Evolutionary conservation across 2,797 vertebrate genomes (phyloP).

Genomic region (Chrosomus eos): DNA sequence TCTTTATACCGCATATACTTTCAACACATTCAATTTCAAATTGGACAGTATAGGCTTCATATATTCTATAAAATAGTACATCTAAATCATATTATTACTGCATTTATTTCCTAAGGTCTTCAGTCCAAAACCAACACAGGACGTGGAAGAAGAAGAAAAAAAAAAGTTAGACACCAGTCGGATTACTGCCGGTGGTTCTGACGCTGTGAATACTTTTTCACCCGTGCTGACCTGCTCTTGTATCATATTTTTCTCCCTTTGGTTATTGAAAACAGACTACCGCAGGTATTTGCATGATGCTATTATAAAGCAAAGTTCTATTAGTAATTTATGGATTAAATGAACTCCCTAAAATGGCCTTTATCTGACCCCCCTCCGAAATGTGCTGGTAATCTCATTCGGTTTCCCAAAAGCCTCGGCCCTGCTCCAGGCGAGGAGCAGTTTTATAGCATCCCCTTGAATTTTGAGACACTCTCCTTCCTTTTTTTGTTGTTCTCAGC

Average conservation of each 20-base stretch:
- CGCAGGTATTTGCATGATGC: slow-evolving; percentile 46
- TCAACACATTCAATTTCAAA: slow-evolving; percentile 56
- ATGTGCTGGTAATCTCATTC: slow-evolving; percentile 60
- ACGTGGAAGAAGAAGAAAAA: neutral
- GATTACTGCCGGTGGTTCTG: slow-evolving; percentile 35
- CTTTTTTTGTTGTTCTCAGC: slow-evolving; percentile 43
- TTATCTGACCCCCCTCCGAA: slow-evolving; percentile 52
- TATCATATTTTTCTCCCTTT: slow-evolving; percentile 44
- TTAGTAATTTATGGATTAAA: slow-evolving; percentile 61
- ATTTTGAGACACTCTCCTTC: slow-evolving; percentile 48
- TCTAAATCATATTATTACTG: slow-evolving; percentile 56
- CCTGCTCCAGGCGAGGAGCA: slow-evolving; percentile 39
- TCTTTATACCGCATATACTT: slow-evolving; percentile 50
- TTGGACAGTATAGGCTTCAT: slow-evolving; percentile 58
- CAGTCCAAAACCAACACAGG: slow-evolving; percentile 58
- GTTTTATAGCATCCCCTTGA: slow-evolving; percentile 60
- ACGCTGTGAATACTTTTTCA: slow-evolving; percentile 41
- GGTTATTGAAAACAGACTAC: slow-evolving; percentile 54
- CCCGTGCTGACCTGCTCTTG: slow-evolving; percentile 40
- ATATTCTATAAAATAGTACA: slow-evolving; percentile 59
- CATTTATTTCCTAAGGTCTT: slow-evolving; percentile 45
- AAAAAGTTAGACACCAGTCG: slow-evolving; percentile 15
- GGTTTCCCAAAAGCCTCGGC: slow-evolving; percentile 55
- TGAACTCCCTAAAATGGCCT: slow-evolving; percentile 55
- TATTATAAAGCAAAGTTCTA: slow-evolving; percentile 44